phyloP scores from a whole-genome alignment of 2,888 invertebrate genomes.

The Autographa pulchrina region DNA sequence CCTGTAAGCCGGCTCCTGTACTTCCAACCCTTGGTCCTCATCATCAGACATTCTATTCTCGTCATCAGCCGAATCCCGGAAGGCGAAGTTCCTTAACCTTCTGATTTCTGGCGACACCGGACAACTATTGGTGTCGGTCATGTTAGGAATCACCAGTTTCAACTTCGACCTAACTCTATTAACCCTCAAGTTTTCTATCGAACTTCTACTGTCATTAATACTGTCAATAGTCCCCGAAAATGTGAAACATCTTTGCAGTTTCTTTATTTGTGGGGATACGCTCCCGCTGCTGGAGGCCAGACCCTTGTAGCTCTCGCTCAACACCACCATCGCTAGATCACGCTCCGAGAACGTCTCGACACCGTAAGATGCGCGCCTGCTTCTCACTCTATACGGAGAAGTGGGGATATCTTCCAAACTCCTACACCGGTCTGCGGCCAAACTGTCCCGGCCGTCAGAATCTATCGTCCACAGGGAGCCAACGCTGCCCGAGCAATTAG shows the following conservation, averaged over 20 bases:
- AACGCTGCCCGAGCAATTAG: conserved; percentile 73
- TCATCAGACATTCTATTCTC: conserved; percentile 53
- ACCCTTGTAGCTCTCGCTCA: conserved; percentile 79
- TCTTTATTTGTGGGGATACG: conserved; percentile 77
- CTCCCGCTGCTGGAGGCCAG: conserved; percentile 67
- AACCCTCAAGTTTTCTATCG: conserved; percentile 50
- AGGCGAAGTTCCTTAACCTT: conserved; percentile 66
- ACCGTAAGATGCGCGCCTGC: conserved; percentile 81
- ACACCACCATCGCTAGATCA: conserved; percentile 71
- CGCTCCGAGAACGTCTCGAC: conserved; percentile 65
- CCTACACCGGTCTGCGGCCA: conserved; percentile 69
- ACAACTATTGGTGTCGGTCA: conserved; percentile 58
- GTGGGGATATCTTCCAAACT: conserved; percentile 84
- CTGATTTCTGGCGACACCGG: conserved; percentile 71
- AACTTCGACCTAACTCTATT: conserved; percentile 30
- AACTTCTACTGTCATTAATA: conserved; percentile 57
- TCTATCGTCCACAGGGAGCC: conserved; percentile 77
- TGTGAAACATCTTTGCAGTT: conserved; percentile 77
- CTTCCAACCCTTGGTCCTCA: conserved; percentile 59
- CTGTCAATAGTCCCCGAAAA: conserved; percentile 70
- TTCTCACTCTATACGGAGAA: conserved; percentile 80
- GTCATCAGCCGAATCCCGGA: conserved; percentile 62
- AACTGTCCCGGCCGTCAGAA: conserved; percentile 67
- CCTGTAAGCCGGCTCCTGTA: conserved; percentile 65
- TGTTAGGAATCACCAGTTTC: conserved; percentile 47